phyloP scores from a whole-genome alignment of 2,888 invertebrate species.

The Metellina segmentata region DNA sequence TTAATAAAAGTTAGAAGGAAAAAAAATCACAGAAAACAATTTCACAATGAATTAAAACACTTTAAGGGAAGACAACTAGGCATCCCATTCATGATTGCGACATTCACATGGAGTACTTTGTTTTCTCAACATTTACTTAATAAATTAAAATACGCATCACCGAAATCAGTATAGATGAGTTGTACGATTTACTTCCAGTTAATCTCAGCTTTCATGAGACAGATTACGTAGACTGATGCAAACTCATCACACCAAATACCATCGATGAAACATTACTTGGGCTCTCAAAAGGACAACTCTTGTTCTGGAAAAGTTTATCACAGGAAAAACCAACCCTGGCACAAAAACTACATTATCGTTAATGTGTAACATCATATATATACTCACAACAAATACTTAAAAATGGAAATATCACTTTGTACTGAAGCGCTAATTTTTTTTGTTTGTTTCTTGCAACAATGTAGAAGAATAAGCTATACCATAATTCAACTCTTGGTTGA shows the following conservation, averaged over 20 bases:
- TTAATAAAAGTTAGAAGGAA: no score
- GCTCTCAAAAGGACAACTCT: not conserved
- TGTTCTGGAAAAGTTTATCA: not conserved
- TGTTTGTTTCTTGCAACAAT: constrained; percentile 26
- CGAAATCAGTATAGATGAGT: no score
- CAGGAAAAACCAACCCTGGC: no score
- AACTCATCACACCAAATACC: not conserved
- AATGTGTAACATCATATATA: not conserved
- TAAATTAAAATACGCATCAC: no score
- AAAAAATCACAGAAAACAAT: not conserved
- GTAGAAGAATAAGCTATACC: constrained; percentile 62
- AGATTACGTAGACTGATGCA: not conserved
- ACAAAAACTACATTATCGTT: not conserved
- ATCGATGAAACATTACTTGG: not conserved
- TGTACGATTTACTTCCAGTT: no score
- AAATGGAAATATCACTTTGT: constrained; percentile 45
- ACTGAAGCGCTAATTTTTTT: constrained; percentile 1
- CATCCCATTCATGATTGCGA: no score
- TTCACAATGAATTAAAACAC: not conserved
- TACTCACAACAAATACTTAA: constrained; percentile 5
- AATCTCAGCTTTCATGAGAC: no score
- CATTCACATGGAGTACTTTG: no score
- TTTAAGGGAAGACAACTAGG: no score
- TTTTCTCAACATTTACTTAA: no score
- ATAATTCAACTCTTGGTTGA: constrained; percentile 2